Evolutionary conservation across 37 sponge, comb jelly and placozoan genomes (phyloP), one percentile per base, ranked within the genome.

Genomic region (Halisarca cf. caerulea): DNA sequence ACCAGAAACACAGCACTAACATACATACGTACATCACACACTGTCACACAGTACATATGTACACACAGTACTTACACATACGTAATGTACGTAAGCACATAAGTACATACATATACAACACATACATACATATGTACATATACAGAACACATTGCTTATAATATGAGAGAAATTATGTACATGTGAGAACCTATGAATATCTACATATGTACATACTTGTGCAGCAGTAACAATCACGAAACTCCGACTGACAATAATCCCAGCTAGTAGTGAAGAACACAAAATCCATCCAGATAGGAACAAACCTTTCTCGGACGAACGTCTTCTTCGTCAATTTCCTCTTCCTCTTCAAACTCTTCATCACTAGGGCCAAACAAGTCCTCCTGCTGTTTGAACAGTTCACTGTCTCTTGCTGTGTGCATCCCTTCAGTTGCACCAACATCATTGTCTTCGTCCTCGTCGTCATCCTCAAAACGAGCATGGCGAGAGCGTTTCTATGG

Each of bases 401-500:
- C 38, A n/a, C 34, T 7, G n/a, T n/a, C n/a, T n/a, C n/a, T n/a
- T n/a, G n/a, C n/a, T n/a, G n/a, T n/a, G n/a, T n/a, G n/a, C n/a
- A n/a, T n/a, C n/a, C n/a, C n/a, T n/a, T n/a, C n/a, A n/a, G n/a
- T n/a, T n/a, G n/a, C n/a, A n/a, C n/a, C n/a, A n/a, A n/a, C n/a
- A 33, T 2, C 30, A 34, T 27, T 89, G 39, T 84, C 94, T 44
- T 86, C 88, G 58, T 95, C 95, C 3, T 91, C 92, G 53, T 95
- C 95, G 75, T 83, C 85, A 53, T 80, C 86, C 78, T 83, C 51
- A 44, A 88, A 55, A 33, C 84, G 86, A 34, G 88, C 90, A 59
- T 90, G 86, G 47, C 87, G 88, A 66, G 51, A 47, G 11, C 51
- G 51, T 47, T 47, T 47, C 51, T 47, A 47, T 11, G 11, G n/a